Evolutionary conservation across 2,797 vertebrate genomes (phyloP).

Genomic region (Spea hammondii): DNA sequence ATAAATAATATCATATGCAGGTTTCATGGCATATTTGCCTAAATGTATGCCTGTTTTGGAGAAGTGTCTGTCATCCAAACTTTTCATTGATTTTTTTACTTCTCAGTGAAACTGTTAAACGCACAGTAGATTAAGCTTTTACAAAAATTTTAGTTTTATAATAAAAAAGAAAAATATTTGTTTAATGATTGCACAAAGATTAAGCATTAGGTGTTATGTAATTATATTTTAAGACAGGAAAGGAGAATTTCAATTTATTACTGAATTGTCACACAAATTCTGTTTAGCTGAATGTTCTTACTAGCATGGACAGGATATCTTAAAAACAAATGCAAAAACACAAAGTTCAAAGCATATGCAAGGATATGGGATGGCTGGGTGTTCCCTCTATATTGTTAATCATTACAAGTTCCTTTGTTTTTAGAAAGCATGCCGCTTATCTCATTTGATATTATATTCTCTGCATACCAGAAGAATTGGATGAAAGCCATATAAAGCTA

Average conservation of each 20-base stretch:
- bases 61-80: too few relatives aligned
- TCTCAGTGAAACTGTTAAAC: too few relatives aligned
- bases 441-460: conserved; percentile 63
- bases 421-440: conserved; percentile 68
- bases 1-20: too few relatives aligned
- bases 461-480: conserved; percentile 63
- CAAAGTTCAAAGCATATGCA: conserved; percentile 69
- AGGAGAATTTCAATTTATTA: background rate
- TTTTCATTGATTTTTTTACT: too few relatives aligned
- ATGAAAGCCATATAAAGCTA: conserved; percentile 64
- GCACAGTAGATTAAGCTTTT: too few relatives aligned
- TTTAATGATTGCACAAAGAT: background rate
- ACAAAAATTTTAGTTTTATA: too few relatives aligned
- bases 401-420: conserved; percentile 70
- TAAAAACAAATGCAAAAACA: conserved; percentile 63
- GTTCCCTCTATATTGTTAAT: conserved; percentile 65
- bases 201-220: conserved; percentile 3
- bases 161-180: too few relatives aligned
- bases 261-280: background rate
- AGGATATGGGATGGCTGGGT: conserved; percentile 62
- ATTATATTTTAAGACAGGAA: conserved; percentile 15
- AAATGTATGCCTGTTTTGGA: too few relatives aligned
- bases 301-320: conserved; percentile 55
- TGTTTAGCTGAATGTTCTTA: conserved; percentile 54
- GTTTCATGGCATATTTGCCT: too few relatives aligned